Evolutionary conservation across 2,797 vertebrate species (phyloP), one percentile per base, ranked within the genome.

Genomic region (Darevskia mixta): DNA sequence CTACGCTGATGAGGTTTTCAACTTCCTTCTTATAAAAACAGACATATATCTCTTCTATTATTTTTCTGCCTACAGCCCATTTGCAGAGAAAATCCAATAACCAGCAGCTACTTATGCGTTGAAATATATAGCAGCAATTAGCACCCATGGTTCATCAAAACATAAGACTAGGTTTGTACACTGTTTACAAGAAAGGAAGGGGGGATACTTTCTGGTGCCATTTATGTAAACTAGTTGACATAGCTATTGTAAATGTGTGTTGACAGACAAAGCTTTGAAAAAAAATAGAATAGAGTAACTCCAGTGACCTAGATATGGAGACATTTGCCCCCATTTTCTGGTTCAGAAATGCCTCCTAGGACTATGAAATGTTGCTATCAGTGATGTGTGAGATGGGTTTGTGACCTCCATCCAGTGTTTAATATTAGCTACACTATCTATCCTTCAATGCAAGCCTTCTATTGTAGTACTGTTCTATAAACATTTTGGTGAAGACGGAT

Each of bases 321-420:
- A 87, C 72, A 82, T 87, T 87, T 82, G 79, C 58, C 82, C 79
- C 45, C 41, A 82, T 87, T 87, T 87, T 76, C 71, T 35, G 55
- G 71, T 75, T 87, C 79, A 87, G 71, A 76, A 82, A 82, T 75
- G 55, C 81, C 38, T 87, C 71, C 43, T 41, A 82, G 79, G 71
- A 64, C 71, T 75, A 66, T 75, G 79, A 75, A 82, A 87, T 82
- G 79, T 87, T 87, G 72, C 71, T 82, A 82, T 75, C 79, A 87
- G 27, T 76, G 69, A 87, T 81, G 55, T 82, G 69, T 75, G 49
- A 66, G 69, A 82, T 82, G 86, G 38, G 55, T 87, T 82, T 87
- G 55, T 82, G 71, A 87, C 79, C 69, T 75, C 58, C 58, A 82
- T 82, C 58, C 58, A 35, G 17, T 25, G 55, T 66, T 69, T 71